Conservation (phyloP, 1,140 invertebrate genomes). For the Cydia amplana region DNA sequence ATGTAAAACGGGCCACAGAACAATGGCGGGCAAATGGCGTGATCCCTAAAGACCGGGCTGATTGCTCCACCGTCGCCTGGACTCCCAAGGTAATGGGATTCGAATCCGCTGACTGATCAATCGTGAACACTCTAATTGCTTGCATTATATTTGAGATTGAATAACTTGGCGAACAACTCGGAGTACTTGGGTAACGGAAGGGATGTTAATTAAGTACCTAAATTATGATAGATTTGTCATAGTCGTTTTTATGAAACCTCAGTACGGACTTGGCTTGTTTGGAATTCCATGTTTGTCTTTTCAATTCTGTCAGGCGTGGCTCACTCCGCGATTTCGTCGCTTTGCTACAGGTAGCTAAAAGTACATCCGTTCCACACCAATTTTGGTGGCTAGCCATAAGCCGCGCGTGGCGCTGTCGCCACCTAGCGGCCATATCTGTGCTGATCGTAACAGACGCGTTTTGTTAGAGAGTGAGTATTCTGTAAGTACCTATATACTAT, state of each 20-base stretch:
- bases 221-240: background rate
- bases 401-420: too few species aligned
- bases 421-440: too few species aligned
- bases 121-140: constrained; percentile 39
- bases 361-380: too few species aligned
- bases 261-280: too few species aligned
- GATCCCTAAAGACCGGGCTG: constrained; percentile 48
- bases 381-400: too few species aligned
- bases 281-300: too few species aligned
- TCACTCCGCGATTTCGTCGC: too few species aligned
- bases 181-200: background rate
- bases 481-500: too few species aligned
- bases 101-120: constrained; percentile 41
- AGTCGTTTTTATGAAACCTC: background rate
- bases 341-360: too few species aligned
- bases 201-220: background rate
- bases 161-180: background rate
- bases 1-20: constrained; percentile 33
- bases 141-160: constrained; percentile 31
- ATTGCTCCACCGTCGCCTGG: constrained; percentile 39
- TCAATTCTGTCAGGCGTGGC: too few species aligned
- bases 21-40: constrained; percentile 47
- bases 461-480: too few species aligned
- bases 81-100: constrained; percentile 44
- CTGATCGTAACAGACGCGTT: too few species aligned